Base-by-base conservation (phyloP, 2,888 invertebrate species). In the Neocrepidodera transversa region DNA sequence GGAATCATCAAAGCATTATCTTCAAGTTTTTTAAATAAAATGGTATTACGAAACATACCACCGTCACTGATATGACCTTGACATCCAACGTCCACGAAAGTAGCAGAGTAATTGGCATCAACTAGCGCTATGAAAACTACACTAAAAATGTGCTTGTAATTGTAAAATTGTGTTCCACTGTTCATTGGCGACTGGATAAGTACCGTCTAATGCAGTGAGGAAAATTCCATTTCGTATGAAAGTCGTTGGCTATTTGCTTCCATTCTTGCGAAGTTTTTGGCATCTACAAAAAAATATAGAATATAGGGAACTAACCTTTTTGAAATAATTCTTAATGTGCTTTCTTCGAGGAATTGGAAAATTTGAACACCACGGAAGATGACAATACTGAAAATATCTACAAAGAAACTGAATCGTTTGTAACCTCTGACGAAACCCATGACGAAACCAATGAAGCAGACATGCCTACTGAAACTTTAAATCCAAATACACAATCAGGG, bases 401-500 rank as follows among this genome's bases (percentile, higher is more conserved):
- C 48, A 38, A 50, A 50, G 56, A 56, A 56, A 56, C 48, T n/a
- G 49, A 49, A 48, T 23, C 38, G 40, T 50, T 56, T 50, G 48
- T 38, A 35, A 48, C 56, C 40, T 49, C 40, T 56, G 56, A 50
- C 38, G 38, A 48, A 36, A 56, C 47, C 35, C 40, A 54, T 54
- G 47, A 49, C 20, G n/a, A 49, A 49, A 49, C 35, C 49, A 49
- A 49, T 35, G 49, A 32, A 32, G 30, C 49, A 49, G 35, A 57
- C 57, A 51, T 57, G 28, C 28, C 49, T 57, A 57, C 40, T 40
- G 56, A 56, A 56, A 56, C 36, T 48, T 11, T 40, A 11, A 57
- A 49, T 42, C 40, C 57, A 57, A 57, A 50, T 57, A 42, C 57
- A 57, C 42, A 26, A 38, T 38, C 40, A 57, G 57, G 50, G 42